A percentile compares a stretch with the other conserved stretches of the same genome.
phyloP scores from a whole-genome alignment of 2,888 invertebrate species.

The Cephus spinipes region DNA sequence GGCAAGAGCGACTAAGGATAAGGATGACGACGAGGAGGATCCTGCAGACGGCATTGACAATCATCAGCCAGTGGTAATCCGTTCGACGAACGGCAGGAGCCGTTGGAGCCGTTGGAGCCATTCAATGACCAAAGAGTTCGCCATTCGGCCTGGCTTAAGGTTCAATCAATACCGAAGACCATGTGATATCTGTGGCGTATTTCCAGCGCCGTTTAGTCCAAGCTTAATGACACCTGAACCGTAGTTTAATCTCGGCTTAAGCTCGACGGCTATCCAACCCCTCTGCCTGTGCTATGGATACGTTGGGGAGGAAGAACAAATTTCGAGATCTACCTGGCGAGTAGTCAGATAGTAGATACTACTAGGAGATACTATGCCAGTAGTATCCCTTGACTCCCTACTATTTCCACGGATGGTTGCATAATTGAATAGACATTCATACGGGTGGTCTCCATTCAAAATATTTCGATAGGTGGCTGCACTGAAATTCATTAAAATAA shows the following conservation, averaged over 20 bases:
- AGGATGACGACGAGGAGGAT: background rate
- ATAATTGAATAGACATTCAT: background rate
- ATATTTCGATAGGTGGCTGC: background rate
- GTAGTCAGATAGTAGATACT: background rate
- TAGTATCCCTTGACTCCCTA: background rate
- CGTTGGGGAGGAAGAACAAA: background rate
- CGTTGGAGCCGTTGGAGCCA: constrained; percentile 16
- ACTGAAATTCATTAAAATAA: background rate
- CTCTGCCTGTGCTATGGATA: background rate
- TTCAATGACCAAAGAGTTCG: constrained; percentile 50
- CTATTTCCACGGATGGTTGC: background rate
- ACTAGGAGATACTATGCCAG: background rate
- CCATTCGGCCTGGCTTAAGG: constrained; percentile 50
- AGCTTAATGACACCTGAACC: constrained; percentile 61
- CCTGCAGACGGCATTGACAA: background rate
- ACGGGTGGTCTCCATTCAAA: background rate
- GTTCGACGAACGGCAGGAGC: constrained; percentile 31
- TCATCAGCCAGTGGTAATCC: constrained; percentile 22
- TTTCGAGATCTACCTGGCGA: background rate
- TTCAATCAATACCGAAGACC: constrained; percentile 50
- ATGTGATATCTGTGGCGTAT: constrained; percentile 49
- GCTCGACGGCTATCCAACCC: constrained; percentile 37
- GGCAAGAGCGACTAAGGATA: background rate
- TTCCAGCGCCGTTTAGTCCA: constrained; percentile 58
- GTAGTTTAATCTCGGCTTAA: constrained; percentile 62